A percentile compares a stretch with the other conserved stretches of the same genome.
These are phyloP conservation scores for Rutpela maculata DNA, from an alignment of 2,888 invertebrate genomes.

Conservation along the genomic window DNA sequence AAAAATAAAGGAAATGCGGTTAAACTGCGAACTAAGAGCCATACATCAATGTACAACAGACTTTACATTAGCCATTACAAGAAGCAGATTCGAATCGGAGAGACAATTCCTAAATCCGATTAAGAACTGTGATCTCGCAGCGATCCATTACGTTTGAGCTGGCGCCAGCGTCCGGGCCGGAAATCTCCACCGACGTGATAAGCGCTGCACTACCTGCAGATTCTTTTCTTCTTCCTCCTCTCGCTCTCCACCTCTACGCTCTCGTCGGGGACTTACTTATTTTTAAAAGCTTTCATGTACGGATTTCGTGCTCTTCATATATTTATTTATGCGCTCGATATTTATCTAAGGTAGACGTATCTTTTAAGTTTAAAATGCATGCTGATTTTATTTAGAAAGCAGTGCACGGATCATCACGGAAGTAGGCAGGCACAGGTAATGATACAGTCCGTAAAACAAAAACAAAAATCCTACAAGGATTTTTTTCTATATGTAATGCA, in stretches of 20 bases:
- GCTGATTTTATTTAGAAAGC: too few species aligned
- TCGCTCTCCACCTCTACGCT: not conserved
- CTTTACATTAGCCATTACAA: slow-evolving; percentile 66
- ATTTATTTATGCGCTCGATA: not conserved
- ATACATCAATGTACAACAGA: slow-evolving; percentile 62
- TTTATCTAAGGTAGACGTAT: not conserved
- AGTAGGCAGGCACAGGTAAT: too few species aligned
- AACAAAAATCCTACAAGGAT: too few species aligned
- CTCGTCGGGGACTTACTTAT: slow-evolving; percentile 26
- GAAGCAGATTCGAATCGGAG: slow-evolving; percentile 64
- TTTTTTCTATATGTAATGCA: too few species aligned
- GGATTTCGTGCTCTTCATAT: not conserved
- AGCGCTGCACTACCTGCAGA: slow-evolving; percentile 43
- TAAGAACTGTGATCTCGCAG: slow-evolving; percentile 68
- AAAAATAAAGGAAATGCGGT: slow-evolving; percentile 55
- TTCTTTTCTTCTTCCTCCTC: slow-evolving; percentile 3
- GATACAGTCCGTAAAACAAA: too few species aligned
- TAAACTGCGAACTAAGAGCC: slow-evolving; percentile 58
- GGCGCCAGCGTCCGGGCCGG: slow-evolving; percentile 71
- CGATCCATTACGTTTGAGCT: slow-evolving; percentile 69
- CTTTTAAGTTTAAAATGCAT: slow-evolving; percentile 10
- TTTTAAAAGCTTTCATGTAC: slow-evolving; percentile 33
- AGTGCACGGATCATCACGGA: too few species aligned
- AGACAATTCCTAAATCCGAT: slow-evolving; percentile 68
- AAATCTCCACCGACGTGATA: slow-evolving; percentile 66